These are phyloP conservation scores for Isurus oxyrinchus DNA, from an alignment of 2,113 vertebrate genomes.

Conservation along the genomic window DNA sequence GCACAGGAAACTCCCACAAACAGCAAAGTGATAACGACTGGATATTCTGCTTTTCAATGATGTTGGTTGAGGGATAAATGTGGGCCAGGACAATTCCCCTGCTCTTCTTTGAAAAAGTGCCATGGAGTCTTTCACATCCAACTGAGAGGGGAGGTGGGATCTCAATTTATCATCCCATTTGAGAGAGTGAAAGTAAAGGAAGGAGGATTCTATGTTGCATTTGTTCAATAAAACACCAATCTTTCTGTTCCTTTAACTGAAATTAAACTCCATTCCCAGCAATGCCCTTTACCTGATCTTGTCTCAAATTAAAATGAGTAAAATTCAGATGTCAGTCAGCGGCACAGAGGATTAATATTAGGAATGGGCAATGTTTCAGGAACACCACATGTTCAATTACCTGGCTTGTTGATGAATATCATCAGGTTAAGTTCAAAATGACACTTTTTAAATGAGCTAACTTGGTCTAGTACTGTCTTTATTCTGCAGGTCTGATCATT, in stretches of 20 bases:
- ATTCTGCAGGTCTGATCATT: constrained; percentile 58
- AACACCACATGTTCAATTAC: neutral
- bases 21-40: neutral
- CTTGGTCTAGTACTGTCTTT: neutral
- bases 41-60: neutral
- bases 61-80: neutral
- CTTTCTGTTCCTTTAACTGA: neutral
- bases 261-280: neutral
- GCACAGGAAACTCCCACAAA: neutral
- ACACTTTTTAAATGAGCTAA: neutral
- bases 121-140: neutral
- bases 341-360: neutral
- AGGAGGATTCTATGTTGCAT: neutral
- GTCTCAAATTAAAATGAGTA: neutral
- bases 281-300: neutral
- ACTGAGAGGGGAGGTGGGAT: neutral
- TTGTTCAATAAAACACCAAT: neutral
- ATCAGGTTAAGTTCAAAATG: neutral
- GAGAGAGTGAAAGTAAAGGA: neutral
- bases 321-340: neutral
- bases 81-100: neutral
- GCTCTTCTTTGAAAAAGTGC: neutral
- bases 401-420: neutral
- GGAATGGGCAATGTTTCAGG: neutral
- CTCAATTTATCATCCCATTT: neutral